Evolutionary conservation across 2,797 vertebrate species (phyloP).

Genomic region (Rhinogobio ventralis): DNA sequence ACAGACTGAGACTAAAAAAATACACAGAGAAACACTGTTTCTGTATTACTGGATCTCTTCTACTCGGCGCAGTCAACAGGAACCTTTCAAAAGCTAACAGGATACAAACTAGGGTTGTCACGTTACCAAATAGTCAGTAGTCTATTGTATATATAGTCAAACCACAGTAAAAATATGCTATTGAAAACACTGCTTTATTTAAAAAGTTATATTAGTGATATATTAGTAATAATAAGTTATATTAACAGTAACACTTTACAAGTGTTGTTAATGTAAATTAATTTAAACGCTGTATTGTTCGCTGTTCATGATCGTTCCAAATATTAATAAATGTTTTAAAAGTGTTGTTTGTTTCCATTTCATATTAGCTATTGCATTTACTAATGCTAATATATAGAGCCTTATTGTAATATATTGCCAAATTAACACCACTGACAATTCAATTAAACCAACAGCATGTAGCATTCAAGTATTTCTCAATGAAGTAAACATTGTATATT

Average conservation of each 20-base stretch:
- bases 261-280: neutral
- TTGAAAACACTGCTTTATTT: neutral
- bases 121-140: neutral
- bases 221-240: neutral
- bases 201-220: neutral
- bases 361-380: neutral
- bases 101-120: neutral
- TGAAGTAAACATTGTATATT: neutral
- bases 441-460: neutral
- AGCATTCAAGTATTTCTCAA: neutral
- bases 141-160: neutral
- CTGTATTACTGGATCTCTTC: slow-evolving; percentile 3
- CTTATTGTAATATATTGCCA: neutral
- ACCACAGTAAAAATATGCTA: neutral
- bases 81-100: slow-evolving; percentile 17
- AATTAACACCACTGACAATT: neutral
- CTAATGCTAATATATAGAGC: neutral
- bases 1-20: slow-evolving; percentile 27
- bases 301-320: neutral
- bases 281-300: neutral
- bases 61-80: slow-evolving; percentile 24
- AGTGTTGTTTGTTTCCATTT: neutral
- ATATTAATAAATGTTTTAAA: neutral
- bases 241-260: neutral
- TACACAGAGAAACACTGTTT: slow-evolving; percentile 16